Percentiles rank a stretch among this genome's conserved stretches.
These are phyloP conservation scores for Macrophya annulata DNA, from an alignment of 2,888 invertebrate genomes.

Conservation along the genomic window DNA sequence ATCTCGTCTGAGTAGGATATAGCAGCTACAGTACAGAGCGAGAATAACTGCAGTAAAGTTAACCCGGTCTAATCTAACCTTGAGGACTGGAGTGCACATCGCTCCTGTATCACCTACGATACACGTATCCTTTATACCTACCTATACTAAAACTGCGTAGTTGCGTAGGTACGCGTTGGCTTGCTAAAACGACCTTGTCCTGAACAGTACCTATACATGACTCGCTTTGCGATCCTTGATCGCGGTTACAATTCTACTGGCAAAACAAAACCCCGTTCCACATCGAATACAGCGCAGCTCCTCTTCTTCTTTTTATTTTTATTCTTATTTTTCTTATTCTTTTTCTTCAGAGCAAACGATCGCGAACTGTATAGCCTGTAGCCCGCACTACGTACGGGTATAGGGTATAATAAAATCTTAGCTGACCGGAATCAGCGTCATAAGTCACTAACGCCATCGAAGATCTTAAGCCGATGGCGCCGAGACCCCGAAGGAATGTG, in stretches of 20 bases:
- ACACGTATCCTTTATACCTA: background rate
- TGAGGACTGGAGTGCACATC: conserved; percentile 42
- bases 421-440: conserved; percentile 46
- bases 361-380: background rate
- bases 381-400: background rate
- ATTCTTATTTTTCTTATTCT: conserved; percentile 1
- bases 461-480: conserved; percentile 53
- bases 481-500: conserved; percentile 46
- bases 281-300: background rate
- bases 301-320: background rate
- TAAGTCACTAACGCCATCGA: conserved; percentile 54
- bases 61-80: conserved; percentile 52
- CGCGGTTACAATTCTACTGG: conserved; percentile 32
- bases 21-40: background rate
- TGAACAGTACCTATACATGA: background rate
- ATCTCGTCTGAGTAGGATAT: conserved; percentile 25
- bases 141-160: conserved; percentile 12
- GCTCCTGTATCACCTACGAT: conserved; percentile 12
- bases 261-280: conserved; percentile 16
- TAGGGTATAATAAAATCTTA: conserved; percentile 38
- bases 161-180: conserved; percentile 30
- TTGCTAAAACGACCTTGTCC: conserved; percentile 43
- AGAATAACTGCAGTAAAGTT: conserved; percentile 44
- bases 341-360: background rate
- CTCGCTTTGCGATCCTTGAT: conserved; percentile 24